Conservation (phyloP, 2,113 vertebrate species). For the Psittacula cyanocephala region DNA sequence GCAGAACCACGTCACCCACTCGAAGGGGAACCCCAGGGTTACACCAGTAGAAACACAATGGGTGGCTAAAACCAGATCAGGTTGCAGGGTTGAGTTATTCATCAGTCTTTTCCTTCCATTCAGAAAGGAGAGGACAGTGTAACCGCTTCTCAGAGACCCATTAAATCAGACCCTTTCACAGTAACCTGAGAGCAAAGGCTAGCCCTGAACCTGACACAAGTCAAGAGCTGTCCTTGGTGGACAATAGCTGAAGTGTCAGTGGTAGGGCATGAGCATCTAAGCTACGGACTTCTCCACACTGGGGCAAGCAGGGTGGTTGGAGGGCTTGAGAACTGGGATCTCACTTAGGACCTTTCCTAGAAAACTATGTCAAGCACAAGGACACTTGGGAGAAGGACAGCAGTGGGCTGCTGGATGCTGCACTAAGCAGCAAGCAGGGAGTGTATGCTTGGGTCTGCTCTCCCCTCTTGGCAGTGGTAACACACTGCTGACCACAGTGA, state of each 20-base stretch:
- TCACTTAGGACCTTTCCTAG: background rate
- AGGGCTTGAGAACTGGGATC: background rate
- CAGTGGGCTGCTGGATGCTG: background rate
- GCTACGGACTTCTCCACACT: background rate
- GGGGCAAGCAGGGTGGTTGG: background rate
- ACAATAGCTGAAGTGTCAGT: background rate
- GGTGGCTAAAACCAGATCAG: background rate
- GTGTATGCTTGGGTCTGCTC: fast-evolving
- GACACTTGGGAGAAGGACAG: background rate
- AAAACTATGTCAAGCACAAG: background rate
- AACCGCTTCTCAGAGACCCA: background rate
- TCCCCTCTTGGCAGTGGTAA: background rate
- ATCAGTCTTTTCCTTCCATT: background rate
- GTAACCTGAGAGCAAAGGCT: conserved; percentile 16
- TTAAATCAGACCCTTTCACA: conserved; percentile 23
- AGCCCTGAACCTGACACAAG: background rate
- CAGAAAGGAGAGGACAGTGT: background rate
- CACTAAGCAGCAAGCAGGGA: background rate
- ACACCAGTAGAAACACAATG: background rate
- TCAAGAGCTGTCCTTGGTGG: background rate
- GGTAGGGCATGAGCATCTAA: fast-evolving
- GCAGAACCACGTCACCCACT: background rate
- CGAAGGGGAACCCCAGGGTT: background rate
- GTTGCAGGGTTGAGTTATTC: conserved; percentile 24
- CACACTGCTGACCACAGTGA: background rate